Conservation (phyloP, 2,113 vertebrate species). For the Gymnogyps californianus region DNA sequence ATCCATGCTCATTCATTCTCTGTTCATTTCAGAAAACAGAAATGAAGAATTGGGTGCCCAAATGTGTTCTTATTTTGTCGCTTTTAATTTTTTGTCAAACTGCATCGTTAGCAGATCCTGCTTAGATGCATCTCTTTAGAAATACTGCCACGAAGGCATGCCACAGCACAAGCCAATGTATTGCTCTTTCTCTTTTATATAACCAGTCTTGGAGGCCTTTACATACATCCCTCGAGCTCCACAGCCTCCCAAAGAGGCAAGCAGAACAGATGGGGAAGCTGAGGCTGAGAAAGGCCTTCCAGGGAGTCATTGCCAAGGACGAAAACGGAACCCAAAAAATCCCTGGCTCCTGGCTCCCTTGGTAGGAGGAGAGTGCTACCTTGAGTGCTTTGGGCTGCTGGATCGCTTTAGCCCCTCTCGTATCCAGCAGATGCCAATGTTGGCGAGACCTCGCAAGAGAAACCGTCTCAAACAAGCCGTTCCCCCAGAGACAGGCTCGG, state of each 20-base stretch:
- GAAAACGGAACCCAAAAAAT: background rate
- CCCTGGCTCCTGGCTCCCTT: background rate
- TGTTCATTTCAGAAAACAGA: background rate
- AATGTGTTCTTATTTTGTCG: fast-evolving
- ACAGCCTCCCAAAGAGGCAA: background rate
- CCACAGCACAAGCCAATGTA: fast-evolving
- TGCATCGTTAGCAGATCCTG: background rate
- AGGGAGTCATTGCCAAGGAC: background rate
- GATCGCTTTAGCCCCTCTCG: background rate
- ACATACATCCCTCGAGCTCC: background rate
- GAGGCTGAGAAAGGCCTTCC: background rate
- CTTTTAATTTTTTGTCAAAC: background rate
- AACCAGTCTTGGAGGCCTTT: background rate
- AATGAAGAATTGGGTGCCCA: background rate
- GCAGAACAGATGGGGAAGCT: background rate
- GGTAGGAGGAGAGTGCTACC: background rate
- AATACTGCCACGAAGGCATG: fast-evolving
- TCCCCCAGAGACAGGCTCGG: background rate
- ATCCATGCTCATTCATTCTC: background rate
- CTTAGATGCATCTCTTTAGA: background rate
- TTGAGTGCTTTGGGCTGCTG: background rate
- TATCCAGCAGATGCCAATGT: background rate
- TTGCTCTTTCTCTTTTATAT: background rate
- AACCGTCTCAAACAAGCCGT: fast-evolving
- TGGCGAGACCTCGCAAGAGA: background rate